These are phyloP conservation scores for Adoxophyes honmai DNA, from an alignment of 1,140 invertebrate species.

Conservation along the genomic window DNA sequence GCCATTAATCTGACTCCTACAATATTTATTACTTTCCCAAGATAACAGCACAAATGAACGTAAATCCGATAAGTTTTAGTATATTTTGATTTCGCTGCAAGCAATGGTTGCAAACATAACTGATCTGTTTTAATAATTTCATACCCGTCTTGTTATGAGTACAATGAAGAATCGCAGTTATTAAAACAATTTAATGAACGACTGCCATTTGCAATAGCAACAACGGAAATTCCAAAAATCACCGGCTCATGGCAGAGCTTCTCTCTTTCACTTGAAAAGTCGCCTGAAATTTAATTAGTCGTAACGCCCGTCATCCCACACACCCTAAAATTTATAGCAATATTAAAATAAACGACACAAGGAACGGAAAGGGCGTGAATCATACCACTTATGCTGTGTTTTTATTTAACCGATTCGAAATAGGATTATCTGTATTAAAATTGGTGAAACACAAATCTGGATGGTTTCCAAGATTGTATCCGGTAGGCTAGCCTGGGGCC, in stretches of 20 bases:
- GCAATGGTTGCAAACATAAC: too few relatives aligned
- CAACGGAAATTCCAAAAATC: too few relatives aligned
- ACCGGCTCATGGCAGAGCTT: too few relatives aligned
- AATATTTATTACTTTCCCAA: neutral
- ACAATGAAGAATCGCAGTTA: too few relatives aligned
- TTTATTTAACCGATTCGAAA: conserved; percentile 32
- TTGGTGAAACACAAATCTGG: conserved; percentile 27
- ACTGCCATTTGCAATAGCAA: too few relatives aligned
- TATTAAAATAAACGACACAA: conserved; percentile 15
- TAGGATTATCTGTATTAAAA: conserved; percentile 35
- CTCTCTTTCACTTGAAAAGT: neutral
- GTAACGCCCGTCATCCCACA: conserved; percentile 12
- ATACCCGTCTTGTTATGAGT: too few relatives aligned
- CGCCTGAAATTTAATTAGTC: conserved; percentile 8
- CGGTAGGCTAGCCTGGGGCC: neutral
- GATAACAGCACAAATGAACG: neutral
- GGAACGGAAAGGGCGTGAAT: conserved; percentile 8
- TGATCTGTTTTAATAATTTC: too few relatives aligned
- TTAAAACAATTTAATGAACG: too few relatives aligned
- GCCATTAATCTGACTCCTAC: neutral
- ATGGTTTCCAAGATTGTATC: conserved; percentile 10
- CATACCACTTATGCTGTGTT: conserved; percentile 8
- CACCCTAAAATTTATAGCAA: conserved; percentile 14
- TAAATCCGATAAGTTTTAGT: neutral
- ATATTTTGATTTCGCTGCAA: too few relatives aligned